Percentiles rank a stretch among this genome's conserved stretches.
Evolutionary conservation across 2,888 invertebrate genomes (phyloP).

Genomic region (Drosophila mayaguana): DNA sequence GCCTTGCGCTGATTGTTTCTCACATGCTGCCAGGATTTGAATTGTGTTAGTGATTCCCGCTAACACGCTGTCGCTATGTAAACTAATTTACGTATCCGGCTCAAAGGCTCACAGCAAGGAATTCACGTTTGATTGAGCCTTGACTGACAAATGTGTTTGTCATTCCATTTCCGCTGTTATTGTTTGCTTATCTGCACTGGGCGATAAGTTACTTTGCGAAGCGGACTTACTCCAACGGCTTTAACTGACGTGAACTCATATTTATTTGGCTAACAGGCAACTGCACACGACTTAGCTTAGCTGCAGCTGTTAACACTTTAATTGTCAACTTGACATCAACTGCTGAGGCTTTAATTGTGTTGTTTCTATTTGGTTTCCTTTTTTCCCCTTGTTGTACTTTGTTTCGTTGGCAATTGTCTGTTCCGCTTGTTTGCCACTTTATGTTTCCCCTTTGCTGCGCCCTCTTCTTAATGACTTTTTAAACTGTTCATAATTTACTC

Average conservation of each 20-base stretch:
- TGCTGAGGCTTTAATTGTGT: conserved; percentile 13
- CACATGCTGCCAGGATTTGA: conserved; percentile 30
- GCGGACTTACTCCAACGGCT: background rate
- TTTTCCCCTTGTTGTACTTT: background rate
- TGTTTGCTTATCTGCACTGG: background rate
- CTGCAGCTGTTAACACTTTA: background rate
- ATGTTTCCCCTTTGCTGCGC: conserved; percentile 18
- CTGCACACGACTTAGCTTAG: background rate
- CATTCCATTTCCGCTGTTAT: conserved; percentile 26
- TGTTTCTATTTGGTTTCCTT: background rate
- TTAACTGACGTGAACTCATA: background rate
- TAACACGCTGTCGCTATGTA: conserved; percentile 32
- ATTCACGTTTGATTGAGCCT: conserved; percentile 64
- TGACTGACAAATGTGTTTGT: conserved; percentile 75
- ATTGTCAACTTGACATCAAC: conserved; percentile 14
- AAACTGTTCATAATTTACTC: conserved; percentile 65
- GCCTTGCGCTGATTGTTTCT: conserved; percentile 42
- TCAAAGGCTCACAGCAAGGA: conserved; percentile 76
- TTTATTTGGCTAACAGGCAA: background rate
- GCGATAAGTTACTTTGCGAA: background rate
- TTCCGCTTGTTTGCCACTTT: conserved; percentile 9
- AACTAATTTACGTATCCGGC: conserved; percentile 75
- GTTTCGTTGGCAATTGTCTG: background rate
- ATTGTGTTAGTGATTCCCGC: conserved; percentile 49
- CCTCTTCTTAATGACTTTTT: conserved; percentile 53